Conservation (phyloP, 2,888 invertebrate species). For the Venusia cambrica region DNA sequence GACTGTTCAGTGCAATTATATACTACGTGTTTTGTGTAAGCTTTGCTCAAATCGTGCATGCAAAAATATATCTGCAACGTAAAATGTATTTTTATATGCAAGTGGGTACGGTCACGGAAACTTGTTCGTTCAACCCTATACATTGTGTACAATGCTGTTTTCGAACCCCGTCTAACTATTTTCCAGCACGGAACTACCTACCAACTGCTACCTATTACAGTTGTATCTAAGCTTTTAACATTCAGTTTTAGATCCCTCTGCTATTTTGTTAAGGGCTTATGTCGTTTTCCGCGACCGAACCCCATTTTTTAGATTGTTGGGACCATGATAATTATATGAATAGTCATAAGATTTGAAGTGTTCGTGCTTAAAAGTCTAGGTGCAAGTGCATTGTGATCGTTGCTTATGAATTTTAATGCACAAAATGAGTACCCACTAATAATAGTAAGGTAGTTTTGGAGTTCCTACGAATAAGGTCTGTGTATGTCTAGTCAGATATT, state of each 20-base stretch:
- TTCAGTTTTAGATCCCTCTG: too few relatives aligned
- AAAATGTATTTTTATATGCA: conserved; percentile 18
- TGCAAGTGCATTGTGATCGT: conserved; percentile 39
- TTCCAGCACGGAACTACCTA: conserved; percentile 1
- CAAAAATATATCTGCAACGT: conserved; percentile 11
- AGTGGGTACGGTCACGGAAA: conserved; percentile 13
- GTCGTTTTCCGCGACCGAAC: conserved; percentile 15
- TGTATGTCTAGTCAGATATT: conserved; percentile 24
- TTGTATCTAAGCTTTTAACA: too few relatives aligned
- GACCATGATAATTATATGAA: conserved; percentile 38
- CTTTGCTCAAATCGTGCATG: conserved; percentile 16
- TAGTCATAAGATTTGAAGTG: conserved; percentile 36
- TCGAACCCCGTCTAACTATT: conserved; percentile 9
- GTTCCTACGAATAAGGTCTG: conserved; percentile 18
- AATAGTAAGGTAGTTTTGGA: conserved; percentile 20
- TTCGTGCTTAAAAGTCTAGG: conserved; percentile 38
- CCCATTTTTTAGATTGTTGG: conserved; percentile 26
- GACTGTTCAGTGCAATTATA: conserved; percentile 8
- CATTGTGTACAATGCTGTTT: conserved; percentile 1
- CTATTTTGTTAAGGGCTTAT: too few relatives aligned
- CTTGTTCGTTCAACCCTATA: conserved; percentile 1
- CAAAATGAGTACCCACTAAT: too few relatives aligned
- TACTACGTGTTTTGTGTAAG: conserved; percentile 13
- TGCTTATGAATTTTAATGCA: conserved; percentile 30
- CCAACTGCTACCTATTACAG: too few relatives aligned